phyloP scores from a whole-genome alignment of 2,888 invertebrate genomes.

The Mongoloraphidia duomilia region DNA sequence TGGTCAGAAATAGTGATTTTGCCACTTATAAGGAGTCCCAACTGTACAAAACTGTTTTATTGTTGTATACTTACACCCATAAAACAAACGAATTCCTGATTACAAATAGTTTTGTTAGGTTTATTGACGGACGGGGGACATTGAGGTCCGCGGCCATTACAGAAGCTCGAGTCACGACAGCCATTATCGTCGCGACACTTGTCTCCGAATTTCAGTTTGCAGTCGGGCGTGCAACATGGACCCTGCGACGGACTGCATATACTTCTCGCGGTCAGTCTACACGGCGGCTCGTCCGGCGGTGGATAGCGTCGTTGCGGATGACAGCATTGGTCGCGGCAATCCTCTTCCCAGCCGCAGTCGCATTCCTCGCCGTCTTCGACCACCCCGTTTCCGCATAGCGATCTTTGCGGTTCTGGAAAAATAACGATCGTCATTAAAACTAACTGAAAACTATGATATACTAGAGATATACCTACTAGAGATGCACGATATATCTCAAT shows the following conservation, averaged over 20 bases:
- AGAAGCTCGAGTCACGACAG: constrained; percentile 83
- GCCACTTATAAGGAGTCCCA: too few relatives aligned
- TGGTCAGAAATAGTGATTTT: too few relatives aligned
- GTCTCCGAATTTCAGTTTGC: constrained; percentile 70
- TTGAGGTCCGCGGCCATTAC: constrained; percentile 74
- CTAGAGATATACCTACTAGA: too few relatives aligned
- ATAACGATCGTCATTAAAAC: background rate
- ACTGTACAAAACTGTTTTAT: too few relatives aligned
- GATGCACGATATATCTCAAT: too few relatives aligned
- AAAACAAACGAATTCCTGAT: constrained; percentile 92
- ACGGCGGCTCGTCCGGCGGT: constrained; percentile 64
- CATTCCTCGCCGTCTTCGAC: constrained; percentile 95
- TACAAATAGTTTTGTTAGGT: constrained; percentile 89
- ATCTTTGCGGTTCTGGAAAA: constrained; percentile 68
- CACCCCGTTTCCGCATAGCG: constrained; percentile 96
- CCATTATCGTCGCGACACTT: constrained; percentile 89
- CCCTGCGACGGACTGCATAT: constrained; percentile 79
- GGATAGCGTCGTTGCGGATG: constrained; percentile 76
- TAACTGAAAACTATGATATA: background rate
- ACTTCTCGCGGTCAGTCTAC: constrained; percentile 68
- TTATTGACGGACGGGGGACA: constrained; percentile 90
- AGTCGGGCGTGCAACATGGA: constrained; percentile 85
- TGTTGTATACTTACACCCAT: constrained; percentile 64
- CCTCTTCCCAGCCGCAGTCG: constrained; percentile 97
- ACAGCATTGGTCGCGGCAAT: constrained; percentile 89